Base-by-base conservation (phyloP, 2,888 invertebrate species). In the Kryphioiulus occultus region DNA sequence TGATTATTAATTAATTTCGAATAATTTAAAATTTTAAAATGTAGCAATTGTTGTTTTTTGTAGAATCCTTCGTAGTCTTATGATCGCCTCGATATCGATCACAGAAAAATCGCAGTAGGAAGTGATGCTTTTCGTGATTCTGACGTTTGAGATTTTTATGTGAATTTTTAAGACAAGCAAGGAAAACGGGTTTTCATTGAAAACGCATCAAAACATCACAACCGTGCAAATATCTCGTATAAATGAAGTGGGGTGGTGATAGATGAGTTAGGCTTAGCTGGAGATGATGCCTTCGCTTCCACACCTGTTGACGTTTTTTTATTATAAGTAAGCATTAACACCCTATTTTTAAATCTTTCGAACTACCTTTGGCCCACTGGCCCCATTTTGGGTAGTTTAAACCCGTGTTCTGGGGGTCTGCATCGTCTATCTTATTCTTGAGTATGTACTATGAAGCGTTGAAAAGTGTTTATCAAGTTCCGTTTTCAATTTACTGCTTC, bases 261-360 rank as follows among this genome's bases (percentile, higher is more conserved):
- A 22, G 22, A 22, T 10, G 10, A 68, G 26, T 68, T 68, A 59
- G 68, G 26, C 15, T 68, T 22, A 78, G 30, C 15, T 78, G 78
- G 12, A 78, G 78, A 78, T 78, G n/a, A 4, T 68, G 68, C 26
- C 26, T n/a, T 53, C 53, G 68, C 26, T 22, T 78, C 30, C 78
- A 78, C 78, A 78, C 78, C 78, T 78, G 78, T 30, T 78, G 26
- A 30, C 15, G 44, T 78, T 78, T 78, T 78, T 78, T 78, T 78
- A 78, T 78, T 78, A 30, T 78, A 30, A 68, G 10, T 22, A 68
- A 78, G 30, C 78, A 78, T 78, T 78, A 78, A 78, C 78, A 78
- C 78, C 78, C 78, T 78, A 78, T 78, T 78, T 78, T 78, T 78
- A 22, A 78, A 78, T 78, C 78, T 68, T n/a, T 68, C 59, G 15